Base-by-base conservation (phyloP, 2,113 vertebrate species). In the Oncorhynchus mykiss region DNA sequence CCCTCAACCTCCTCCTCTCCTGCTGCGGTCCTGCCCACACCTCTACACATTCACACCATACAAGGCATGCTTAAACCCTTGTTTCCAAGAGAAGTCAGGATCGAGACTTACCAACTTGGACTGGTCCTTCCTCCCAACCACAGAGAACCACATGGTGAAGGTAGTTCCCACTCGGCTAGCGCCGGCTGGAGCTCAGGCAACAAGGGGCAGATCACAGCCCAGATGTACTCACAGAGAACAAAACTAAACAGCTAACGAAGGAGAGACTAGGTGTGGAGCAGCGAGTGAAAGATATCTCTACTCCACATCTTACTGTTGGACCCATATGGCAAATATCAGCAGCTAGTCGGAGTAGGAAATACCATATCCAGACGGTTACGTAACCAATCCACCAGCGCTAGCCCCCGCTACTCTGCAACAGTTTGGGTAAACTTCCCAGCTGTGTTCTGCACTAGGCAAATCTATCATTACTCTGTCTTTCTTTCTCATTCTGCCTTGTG, bases 91-190 rank as follows among this genome's bases (percentile, higher is more conserved):
- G 20, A 62, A 22, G 59, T 62, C n/a, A 62, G n/a, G n/a, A n/a
- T 13, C 5, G 51, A 71, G n/a, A 79, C 95, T 95, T 94, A 96
- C 95, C 95, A 80, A 31, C 79, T 92, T 82, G 80, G 81, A 45
- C 79, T 92, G 82, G 80, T 93, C 94, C 83, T 80, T 93, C 89
- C 92, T 95, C 87, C 97, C 97, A 83, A 99, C 95, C 84, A 99
- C 97, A 79, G 96, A 99, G 94, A 99, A 96, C 97, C 97, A 98
- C 97, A 98, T 99, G 92, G 80, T 92, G 89, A 79, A 48, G 85
- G 71, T 54, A 54, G 51, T 54, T 18, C 51, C 49, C 69, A 71
- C 27, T 76, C 24, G n/a, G 24, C 48, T 31, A 73, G 81, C 81
- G 82, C 72, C 59, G 20, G 72, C 67, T 62, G 29, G n/a, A 62